A percentile compares a stretch with the other conserved stretches of the same genome.
phyloP scores from a whole-genome alignment of 2,113 vertebrate genomes.

The Malurus cyaneus region DNA sequence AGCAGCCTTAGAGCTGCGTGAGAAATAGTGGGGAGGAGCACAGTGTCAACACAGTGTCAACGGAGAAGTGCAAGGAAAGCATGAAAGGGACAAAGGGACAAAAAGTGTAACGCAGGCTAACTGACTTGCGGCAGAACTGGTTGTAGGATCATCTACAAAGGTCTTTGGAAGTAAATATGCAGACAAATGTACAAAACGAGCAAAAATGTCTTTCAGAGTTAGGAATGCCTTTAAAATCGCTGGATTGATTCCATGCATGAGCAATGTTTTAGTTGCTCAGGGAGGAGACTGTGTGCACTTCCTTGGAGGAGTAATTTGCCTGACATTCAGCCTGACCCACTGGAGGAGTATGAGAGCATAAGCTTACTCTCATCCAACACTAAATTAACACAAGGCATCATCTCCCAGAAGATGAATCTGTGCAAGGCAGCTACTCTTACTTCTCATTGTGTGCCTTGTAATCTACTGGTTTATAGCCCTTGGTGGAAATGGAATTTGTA shows the following conservation, averaged over 20 bases:
- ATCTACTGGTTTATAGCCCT: background rate
- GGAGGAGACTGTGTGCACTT: background rate
- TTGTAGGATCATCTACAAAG: background rate
- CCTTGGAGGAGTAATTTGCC: background rate
- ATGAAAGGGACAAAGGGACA: background rate
- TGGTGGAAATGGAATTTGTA: background rate
- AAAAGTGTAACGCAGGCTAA: background rate
- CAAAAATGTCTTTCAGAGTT: background rate
- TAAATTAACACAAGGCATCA: slow-evolving; percentile 28
- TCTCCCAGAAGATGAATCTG: background rate
- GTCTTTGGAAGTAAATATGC: background rate
- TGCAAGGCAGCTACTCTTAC: background rate
- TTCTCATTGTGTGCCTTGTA: background rate
- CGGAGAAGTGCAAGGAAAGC: background rate
- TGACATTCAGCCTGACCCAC: background rate
- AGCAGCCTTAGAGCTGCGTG: background rate
- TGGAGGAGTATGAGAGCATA: slow-evolving; percentile 14
- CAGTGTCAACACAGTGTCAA: background rate
- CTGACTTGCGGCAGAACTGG: background rate
- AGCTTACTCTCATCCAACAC: slow-evolving; percentile 32
- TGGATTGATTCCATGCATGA: slow-evolving; percentile 2
- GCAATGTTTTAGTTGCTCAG: slow-evolving; percentile 4
- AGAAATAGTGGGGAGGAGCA: background rate
- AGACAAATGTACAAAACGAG: background rate
- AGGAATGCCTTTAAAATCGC: background rate